Percentiles rank a stretch among this genome's conserved stretches.
These are phyloP conservation scores for Caerostris darwini DNA, from an alignment of 1,140 invertebrate genomes.

Conservation along the genomic window DNA sequence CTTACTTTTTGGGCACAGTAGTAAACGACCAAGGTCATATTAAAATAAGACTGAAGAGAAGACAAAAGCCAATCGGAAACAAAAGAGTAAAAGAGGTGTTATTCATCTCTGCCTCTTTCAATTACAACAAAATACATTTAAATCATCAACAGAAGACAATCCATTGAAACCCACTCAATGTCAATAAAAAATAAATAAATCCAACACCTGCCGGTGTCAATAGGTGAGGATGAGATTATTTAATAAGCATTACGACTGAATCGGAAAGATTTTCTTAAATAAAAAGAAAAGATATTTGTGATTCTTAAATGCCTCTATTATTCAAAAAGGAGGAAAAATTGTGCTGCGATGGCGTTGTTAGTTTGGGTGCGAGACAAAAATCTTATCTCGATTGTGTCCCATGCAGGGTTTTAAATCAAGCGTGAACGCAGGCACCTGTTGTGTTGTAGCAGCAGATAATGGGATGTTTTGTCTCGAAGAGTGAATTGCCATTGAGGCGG, in stretches of 20 bases:
- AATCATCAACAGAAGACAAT: background rate
- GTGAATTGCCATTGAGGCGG: background rate
- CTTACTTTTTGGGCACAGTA: no score
- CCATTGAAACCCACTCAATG: background rate
- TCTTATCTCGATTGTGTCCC: conserved; percentile 5
- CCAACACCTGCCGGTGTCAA: background rate
- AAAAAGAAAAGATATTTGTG: background rate
- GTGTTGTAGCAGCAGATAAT: background rate
- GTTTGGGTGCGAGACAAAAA: background rate
- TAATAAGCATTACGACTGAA: background rate
- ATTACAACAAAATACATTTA: no score
- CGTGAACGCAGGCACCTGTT: background rate
- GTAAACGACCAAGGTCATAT: no score
- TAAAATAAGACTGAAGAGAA: background rate
- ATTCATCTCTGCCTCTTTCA: no score
- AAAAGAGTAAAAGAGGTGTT: background rate
- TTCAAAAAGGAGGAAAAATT: background rate
- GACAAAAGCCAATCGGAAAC: background rate
- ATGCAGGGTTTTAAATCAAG: background rate
- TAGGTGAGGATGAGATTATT: background rate
- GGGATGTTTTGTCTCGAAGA: background rate
- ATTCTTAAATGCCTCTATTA: background rate
- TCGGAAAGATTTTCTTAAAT: background rate
- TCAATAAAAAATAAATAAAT: background rate
- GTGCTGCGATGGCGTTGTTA: background rate